Evolutionary conservation across 2,888 invertebrate genomes (phyloP).

Genomic region (Synergus itoensis): DNA sequence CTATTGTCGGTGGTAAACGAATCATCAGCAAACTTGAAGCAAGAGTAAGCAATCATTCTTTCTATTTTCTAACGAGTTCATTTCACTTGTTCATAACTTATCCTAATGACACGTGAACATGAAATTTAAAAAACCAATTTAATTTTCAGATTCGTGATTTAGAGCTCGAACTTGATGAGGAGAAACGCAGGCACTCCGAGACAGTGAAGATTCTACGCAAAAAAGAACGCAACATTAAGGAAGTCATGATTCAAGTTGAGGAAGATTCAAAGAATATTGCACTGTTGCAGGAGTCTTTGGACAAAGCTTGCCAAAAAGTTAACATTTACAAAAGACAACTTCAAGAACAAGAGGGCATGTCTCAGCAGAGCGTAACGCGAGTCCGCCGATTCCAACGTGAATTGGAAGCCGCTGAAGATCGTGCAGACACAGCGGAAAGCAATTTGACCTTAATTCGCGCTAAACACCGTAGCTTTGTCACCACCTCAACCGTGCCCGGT

Average conservation of each 20-base stretch:
- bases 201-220: conserved; percentile 98
- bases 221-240: conserved; percentile 98
- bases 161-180: conserved; percentile 96
- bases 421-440: conserved; percentile 96
- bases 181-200: conserved; percentile 97
- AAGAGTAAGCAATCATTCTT: conserved; percentile 77
- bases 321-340: conserved; percentile 97
- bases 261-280: conserved; percentile 98
- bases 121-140: conserved; percentile 12
- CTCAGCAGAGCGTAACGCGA: conserved; percentile 94
- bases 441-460: conserved; percentile 96
- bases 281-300: conserved; percentile 93
- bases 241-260: conserved; percentile 96
- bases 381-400: conserved; percentile 99
- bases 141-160: conserved; percentile 89
- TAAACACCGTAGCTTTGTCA: conserved; percentile 98
- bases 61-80: neutral
- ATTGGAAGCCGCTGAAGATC: conserved; percentile 97
- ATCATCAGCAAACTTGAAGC: conserved; percentile 99
- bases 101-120: neutral
- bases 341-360: conserved; percentile 95
- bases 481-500: conserved; percentile 94
- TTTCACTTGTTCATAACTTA: neutral
- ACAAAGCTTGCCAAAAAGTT: conserved; percentile 92
- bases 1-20: conserved; percentile 97